phyloP scores from a whole-genome alignment of 2,113 vertebrate species.

The Talpa occidentalis region DNA sequence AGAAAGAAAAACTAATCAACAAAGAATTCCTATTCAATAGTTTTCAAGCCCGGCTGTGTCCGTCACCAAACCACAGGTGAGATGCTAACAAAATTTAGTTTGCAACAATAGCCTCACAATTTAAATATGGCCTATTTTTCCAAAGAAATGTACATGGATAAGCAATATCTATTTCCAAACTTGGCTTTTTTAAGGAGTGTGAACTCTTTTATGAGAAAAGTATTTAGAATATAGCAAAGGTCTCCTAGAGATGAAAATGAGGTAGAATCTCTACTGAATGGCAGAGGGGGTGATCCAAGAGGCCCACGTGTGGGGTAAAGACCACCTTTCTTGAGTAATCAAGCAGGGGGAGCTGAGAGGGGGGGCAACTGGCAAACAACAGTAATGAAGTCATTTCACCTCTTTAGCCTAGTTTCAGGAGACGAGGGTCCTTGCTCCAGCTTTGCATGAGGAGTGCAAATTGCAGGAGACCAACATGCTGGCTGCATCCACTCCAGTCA shows the following conservation, averaged over 20 bases:
- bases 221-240: background rate
- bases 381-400: slow-evolving; percentile 69
- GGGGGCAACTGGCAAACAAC: slow-evolving; percentile 17
- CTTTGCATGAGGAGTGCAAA: background rate
- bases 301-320: background rate
- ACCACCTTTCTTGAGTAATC: background rate
- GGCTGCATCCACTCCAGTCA: fast-evolving
- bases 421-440: background rate
- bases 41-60: slow-evolving; percentile 70
- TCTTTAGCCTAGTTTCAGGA: slow-evolving; percentile 71
- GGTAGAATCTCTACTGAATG: background rate
- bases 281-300: background rate
- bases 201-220: slow-evolving; percentile 63
- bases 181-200: slow-evolving; percentile 63
- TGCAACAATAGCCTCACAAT: slow-evolving; percentile 38
- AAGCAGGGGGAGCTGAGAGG: slow-evolving; percentile 27
- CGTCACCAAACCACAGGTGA: slow-evolving; percentile 36
- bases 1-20: slow-evolving; percentile 72
- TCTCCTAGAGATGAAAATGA: slow-evolving; percentile 31
- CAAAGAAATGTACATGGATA: slow-evolving; percentile 52
- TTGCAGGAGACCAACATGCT: fast-evolving
- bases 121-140: slow-evolving; percentile 79
- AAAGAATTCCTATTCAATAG: slow-evolving; percentile 59
- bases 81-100: slow-evolving; percentile 57
- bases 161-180: slow-evolving; percentile 62